Conservation (phyloP, 2,113 vertebrate species). For the Helogale parvula region DNA sequence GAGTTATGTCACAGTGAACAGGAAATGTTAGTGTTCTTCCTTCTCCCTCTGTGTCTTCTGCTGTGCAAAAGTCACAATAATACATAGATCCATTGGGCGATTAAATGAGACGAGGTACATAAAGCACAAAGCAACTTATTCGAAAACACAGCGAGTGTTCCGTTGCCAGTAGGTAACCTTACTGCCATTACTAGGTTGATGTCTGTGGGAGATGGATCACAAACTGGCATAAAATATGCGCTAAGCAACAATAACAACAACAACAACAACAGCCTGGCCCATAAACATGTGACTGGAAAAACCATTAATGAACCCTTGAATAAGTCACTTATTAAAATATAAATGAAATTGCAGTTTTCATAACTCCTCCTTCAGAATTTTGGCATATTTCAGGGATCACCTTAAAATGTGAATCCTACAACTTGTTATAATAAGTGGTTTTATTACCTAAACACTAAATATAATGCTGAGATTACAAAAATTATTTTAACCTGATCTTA, state of each 20-base stretch:
- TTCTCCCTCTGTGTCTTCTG: neutral
- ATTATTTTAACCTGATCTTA: neutral
- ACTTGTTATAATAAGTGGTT: neutral
- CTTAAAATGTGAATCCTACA: neutral
- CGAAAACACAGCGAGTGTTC: neutral
- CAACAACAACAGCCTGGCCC: neutral
- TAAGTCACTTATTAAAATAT: slow-evolving; percentile 9
- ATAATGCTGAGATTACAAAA: neutral
- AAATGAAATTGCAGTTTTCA: neutral
- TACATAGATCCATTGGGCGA: neutral
- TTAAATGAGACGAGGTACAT: neutral
- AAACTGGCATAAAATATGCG: neutral
- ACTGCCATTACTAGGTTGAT: neutral
- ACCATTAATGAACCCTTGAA: neutral
- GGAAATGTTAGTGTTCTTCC: neutral
- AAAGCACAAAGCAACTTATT: neutral
- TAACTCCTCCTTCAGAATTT: neutral
- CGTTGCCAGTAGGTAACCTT: neutral
- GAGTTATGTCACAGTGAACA: neutral
- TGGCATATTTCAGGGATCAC: neutral
- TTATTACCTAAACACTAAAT: neutral
- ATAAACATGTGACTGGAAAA: neutral
- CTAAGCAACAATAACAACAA: neutral
- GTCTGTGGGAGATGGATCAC: neutral
- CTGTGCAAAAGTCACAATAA: neutral